phyloP scores from a whole-genome alignment of 2,888 invertebrate genomes.

The Carpatolechia fugitivella region DNA sequence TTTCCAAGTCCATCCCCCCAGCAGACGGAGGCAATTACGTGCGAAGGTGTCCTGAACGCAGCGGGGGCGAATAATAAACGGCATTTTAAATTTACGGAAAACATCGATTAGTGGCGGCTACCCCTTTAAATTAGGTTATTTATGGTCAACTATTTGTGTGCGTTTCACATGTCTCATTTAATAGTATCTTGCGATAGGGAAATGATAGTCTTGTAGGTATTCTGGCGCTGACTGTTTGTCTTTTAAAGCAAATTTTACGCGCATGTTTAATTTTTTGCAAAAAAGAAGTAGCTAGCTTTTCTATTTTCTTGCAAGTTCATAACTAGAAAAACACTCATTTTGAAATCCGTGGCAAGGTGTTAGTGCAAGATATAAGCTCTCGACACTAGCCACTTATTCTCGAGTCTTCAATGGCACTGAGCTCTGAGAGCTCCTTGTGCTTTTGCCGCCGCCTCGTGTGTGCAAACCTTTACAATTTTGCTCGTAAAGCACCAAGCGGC shows the following conservation, averaged over 20 bases:
- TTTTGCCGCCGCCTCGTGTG: conserved; percentile 24
- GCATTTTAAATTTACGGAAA: conserved; percentile 53
- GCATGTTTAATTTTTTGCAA: too few species aligned
- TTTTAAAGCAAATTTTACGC: too few species aligned
- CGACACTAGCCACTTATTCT: conserved; percentile 66
- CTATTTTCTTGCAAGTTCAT: too few species aligned
- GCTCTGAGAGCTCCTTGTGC: conserved; percentile 54
- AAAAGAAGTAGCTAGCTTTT: too few species aligned
- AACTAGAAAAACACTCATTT: not conserved
- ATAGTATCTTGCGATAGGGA: too few species aligned
- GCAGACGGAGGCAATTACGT: conserved; percentile 13
- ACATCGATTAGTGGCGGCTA: conserved; percentile 38
- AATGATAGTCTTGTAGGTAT: not conserved
- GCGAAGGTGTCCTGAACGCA: conserved; percentile 16
- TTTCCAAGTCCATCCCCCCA: too few species aligned
- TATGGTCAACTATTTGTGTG: conserved; percentile 1
- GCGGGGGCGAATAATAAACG: conserved; percentile 39
- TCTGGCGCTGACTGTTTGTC: too few species aligned
- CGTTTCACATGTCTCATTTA: too few species aligned
- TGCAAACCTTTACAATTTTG: conserved; percentile 26
- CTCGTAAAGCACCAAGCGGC: conserved; percentile 21
- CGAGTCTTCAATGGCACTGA: conserved; percentile 59
- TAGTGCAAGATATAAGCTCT: conserved; percentile 22
- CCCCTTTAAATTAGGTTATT: conserved; percentile 20
- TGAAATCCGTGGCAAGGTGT: not conserved